Base-by-base conservation (phyloP, 2,113 vertebrate species). In the Tringa solitaria region DNA sequence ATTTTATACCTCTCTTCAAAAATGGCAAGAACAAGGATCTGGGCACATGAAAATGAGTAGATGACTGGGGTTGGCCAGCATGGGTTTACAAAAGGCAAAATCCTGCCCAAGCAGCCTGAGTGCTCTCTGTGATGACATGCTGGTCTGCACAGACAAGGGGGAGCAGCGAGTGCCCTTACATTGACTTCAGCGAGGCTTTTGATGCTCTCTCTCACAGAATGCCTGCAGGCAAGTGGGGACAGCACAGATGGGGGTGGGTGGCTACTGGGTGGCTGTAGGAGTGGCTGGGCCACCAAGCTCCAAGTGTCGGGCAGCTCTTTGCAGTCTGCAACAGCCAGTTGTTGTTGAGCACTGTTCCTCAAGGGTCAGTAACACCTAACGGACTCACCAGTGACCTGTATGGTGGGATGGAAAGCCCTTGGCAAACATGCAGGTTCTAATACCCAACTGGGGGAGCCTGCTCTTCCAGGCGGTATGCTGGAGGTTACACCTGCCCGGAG, bases 131-230 rank as follows among this genome's bases (percentile, higher is more conserved):
- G 20, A 0, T 35, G 43, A 63, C 46, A 20, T 12, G 17, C 23
- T 67, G 10, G 5, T 10, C 30, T 12, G 41, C 0, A 0, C 54
- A 22, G 77, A 15, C 20, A 9, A 23, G 41, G 33, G 16, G 19
- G 27, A 56, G 16, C n/a, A 10, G 28, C 1, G 6, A 10, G 8
- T 30, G 24, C 26, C 39, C 68, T 26, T 23, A 10, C 2, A 2
- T 12, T 33, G 63, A 5, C 30, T 19, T 33, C 27, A 8, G 9
- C 21, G 5, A 30, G 26, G 26, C 8, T 41, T 67, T 37, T 50
- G 37, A 3, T 6, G 13, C 5, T 0, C 0, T 12, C 54, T n/a
- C 39, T 39, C 3, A 0, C 4, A 9, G 50, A 15, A 33, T 6
- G 35, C 33, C 8, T 10, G 21, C n/a, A n/a, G 28, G 15, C 3